phyloP scores from a whole-genome alignment of 2,113 vertebrate species.

The Saguinus imperator region DNA sequence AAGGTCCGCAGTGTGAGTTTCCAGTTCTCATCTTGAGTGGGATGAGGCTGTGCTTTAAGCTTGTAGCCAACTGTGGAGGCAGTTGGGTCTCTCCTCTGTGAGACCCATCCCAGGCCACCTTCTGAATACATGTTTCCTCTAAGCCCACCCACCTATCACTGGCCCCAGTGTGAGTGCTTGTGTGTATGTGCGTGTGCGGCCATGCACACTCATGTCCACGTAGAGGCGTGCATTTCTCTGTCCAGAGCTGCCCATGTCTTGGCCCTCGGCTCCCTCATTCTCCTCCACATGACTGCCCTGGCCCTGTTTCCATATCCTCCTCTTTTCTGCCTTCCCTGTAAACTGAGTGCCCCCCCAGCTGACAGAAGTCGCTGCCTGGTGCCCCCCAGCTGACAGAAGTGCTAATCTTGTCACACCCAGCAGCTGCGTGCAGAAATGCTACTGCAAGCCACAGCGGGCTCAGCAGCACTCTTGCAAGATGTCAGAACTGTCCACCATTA shows the following conservation, averaged over 20 bases:
- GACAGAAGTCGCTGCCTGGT: constrained; percentile 76
- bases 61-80: not conserved
- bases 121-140: not conserved
- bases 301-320: not conserved
- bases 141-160: not conserved
- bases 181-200: not conserved
- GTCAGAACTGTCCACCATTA: constrained; percentile 99
- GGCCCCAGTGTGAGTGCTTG: not conserved
- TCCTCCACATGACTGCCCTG: not conserved
- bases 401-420: constrained; percentile 97
- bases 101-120: not conserved
- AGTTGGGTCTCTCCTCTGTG: not conserved
- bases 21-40: not conserved
- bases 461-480: constrained; percentile 99
- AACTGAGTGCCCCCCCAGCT: constrained; percentile 80
- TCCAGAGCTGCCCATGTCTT: not conserved
- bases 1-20: not conserved
- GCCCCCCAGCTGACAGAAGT: constrained; percentile 83
- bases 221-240: not conserved
- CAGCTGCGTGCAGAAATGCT: constrained; percentile 99
- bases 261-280: not conserved
- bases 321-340: constrained; percentile 11
- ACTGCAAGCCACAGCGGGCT: constrained; percentile 98
- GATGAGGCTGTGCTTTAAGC: not conserved
- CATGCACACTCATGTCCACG: not conserved